Conservation (phyloP, 2,797 vertebrate genomes). For the Tenualosa thibaudeaui region DNA sequence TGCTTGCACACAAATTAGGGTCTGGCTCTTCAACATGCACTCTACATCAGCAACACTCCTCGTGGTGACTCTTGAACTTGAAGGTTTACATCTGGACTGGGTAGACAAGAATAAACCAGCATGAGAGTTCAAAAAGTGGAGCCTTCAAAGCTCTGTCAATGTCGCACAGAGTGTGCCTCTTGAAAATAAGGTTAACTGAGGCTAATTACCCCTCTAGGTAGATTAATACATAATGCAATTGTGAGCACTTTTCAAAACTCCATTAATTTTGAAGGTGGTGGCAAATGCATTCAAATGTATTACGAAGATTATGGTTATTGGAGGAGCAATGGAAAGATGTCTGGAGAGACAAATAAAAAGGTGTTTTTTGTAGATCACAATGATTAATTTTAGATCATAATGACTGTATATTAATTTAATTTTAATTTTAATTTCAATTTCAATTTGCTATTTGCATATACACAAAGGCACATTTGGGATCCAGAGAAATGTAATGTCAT, state of each 20-base stretch:
- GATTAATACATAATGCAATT: conserved; percentile 20
- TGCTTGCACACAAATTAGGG: background rate
- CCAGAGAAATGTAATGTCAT: background rate
- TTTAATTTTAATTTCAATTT: background rate
- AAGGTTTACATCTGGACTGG: background rate
- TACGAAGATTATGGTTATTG: background rate
- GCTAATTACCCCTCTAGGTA: conserved; percentile 17
- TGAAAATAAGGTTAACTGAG: conserved; percentile 17
- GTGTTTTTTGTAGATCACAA: background rate
- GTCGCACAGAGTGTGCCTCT: background rate
- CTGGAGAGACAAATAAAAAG: background rate
- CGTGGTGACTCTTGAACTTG: background rate
- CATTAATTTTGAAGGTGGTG: conserved; percentile 5
- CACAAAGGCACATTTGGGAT: background rate
- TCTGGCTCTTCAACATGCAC: background rate
- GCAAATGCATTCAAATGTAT: conserved; percentile 9
- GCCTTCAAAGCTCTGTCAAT: background rate
- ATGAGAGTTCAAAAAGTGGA: background rate
- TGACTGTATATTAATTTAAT: background rate
- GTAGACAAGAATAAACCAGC: background rate
- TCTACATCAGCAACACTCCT: background rate
- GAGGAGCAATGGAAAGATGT: background rate
- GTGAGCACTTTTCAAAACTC: conserved; percentile 15
- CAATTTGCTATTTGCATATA: background rate
- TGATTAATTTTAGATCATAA: background rate